Percentiles rank a stretch among this genome's conserved stretches.
Evolutionary conservation across 2,888 invertebrate species (phyloP).

Genomic region (Philaethria dido): DNA sequence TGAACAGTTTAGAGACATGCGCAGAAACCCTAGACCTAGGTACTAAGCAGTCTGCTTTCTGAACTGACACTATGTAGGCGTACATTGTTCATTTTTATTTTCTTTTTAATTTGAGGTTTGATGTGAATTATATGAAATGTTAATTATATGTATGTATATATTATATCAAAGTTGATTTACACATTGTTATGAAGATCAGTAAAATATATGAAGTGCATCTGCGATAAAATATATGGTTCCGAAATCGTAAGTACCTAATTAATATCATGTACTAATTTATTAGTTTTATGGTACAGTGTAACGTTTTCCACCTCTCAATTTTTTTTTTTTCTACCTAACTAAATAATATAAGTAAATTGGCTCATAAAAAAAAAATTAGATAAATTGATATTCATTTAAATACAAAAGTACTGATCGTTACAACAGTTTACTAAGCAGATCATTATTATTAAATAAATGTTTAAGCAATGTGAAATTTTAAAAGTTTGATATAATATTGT

Average conservation of each 20-base stretch:
- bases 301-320: no score
- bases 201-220: background rate
- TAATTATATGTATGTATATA: background rate
- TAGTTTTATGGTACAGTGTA: background rate
- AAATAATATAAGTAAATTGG: no score
- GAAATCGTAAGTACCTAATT: background rate
- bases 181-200: background rate
- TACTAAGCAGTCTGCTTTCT: background rate
- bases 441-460: no score
- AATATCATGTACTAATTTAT: background rate
- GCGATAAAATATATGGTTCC: background rate
- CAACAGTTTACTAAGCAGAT: no score
- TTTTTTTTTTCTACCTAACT: no score
- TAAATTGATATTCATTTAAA: no score
- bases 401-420: no score
- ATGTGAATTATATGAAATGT: background rate
- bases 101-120: background rate
- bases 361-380: no score
- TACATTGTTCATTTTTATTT: background rate
- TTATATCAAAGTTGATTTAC: background rate
- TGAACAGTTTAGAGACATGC: background rate
- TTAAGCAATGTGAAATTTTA: no score
- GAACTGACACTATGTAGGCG: slow-evolving; percentile 7
- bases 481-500: no score
- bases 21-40: slow-evolving; percentile 1